Conservation (phyloP, 2,113 vertebrate species). For the human (Homo sapiens) region GRCh38 chr4:22293501-22294000, state of each 20-base stretch:
- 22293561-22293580: not conserved
- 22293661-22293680: constrained; percentile 2
- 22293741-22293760: not conserved
- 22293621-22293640: not conserved
- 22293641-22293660: constrained; percentile 24
- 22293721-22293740: not conserved
- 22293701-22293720: not conserved
- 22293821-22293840: not conserved
- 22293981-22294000: not conserved
- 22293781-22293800: not conserved
- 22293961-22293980: not conserved
- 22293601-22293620: constrained; percentile 5
- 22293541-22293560: constrained; percentile 55
- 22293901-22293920: not conserved
- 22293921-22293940: not conserved
- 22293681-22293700: not conserved
- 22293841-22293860: not conserved
- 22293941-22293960: not conserved
- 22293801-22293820: not conserved
- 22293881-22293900: not conserved
- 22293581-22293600: not conserved
- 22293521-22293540: constrained; percentile 14
- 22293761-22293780: not conserved
- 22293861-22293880: not conserved
- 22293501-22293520: not conserved